These are phyloP conservation scores for Tapirus indicus DNA, from an alignment of 2,797 vertebrate species.

Conservation along the genomic window DNA sequence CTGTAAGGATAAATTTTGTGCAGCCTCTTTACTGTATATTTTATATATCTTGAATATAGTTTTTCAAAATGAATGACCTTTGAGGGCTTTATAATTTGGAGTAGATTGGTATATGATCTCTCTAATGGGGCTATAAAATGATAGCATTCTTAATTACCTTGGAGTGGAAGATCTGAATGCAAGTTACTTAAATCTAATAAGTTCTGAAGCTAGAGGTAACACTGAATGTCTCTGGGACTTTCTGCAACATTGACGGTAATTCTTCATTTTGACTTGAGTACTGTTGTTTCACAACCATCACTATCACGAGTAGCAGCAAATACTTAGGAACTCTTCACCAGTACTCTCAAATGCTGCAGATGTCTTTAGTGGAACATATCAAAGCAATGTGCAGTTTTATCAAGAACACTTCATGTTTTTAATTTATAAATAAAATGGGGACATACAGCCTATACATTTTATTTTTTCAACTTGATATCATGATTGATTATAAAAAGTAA, in stretches of 20 bases:
- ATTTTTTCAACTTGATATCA: not conserved
- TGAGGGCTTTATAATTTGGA: constrained; percentile 36
- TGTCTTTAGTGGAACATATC: not conserved
- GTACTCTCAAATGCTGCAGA: not conserved
- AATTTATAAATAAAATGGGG: constrained; percentile 54
- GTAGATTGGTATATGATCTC: not conserved
- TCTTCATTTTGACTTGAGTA: constrained; percentile 33
- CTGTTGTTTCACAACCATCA: not conserved
- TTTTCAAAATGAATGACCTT: constrained; percentile 40
- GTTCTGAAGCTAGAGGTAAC: constrained; percentile 28
- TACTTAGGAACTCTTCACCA: not conserved
- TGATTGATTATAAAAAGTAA: constrained; percentile 16
- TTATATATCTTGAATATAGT: not conserved
- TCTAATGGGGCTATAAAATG: not conserved
- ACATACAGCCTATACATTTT: not conserved
- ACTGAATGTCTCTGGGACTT: not conserved
- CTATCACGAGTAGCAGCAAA: not conserved
- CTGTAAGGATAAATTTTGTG: constrained; percentile 1
- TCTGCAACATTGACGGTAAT: not conserved
- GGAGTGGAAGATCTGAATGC: not conserved
- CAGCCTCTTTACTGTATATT: not conserved
- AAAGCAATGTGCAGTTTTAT: not conserved
- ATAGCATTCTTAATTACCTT: constrained; percentile 35
- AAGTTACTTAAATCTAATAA: constrained; percentile 47
- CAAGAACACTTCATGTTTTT: not conserved